Evolutionary conservation across 2,113 vertebrate species (phyloP).

Genomic region (Speoplatyrhinus poulsoni): DNA sequence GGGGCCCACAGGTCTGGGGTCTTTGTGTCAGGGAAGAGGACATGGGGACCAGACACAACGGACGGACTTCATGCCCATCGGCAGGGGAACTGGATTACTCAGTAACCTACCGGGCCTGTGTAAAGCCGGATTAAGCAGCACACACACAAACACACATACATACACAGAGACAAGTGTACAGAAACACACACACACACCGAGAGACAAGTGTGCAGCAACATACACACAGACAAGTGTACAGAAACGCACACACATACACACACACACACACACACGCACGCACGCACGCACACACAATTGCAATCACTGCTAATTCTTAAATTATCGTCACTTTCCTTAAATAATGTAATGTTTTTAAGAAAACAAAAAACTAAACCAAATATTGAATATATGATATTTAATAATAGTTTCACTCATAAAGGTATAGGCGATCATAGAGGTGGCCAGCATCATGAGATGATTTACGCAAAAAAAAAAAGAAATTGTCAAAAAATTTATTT

Average conservation of each 20-base stretch:
- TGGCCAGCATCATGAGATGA: too few relatives aligned
- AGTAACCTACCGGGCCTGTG: background rate
- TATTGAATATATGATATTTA: too few relatives aligned
- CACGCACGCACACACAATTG: background rate
- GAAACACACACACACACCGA: background rate
- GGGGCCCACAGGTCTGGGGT: background rate
- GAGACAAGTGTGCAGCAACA: background rate
- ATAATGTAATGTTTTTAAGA: too few relatives aligned
- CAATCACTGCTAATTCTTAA: background rate
- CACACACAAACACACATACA: background rate
- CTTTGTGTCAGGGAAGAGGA: background rate
- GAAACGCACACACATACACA: background rate
- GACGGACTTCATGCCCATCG: background rate
- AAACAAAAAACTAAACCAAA: too few relatives aligned
- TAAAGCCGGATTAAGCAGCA: slow-evolving; percentile 5
- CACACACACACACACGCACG: slow-evolving; percentile 2
- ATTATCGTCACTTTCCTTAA: background rate
- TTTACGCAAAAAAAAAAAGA: too few relatives aligned
- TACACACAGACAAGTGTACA: background rate
- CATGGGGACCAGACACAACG: background rate
- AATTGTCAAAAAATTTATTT: too few relatives aligned
- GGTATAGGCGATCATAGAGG: too few relatives aligned
- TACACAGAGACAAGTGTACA: background rate
- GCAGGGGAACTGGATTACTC: slow-evolving; percentile 7
- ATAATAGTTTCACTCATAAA: too few relatives aligned